Conservation (phyloP, 2,113 vertebrate species). For the Leiothrix lutea region DNA sequence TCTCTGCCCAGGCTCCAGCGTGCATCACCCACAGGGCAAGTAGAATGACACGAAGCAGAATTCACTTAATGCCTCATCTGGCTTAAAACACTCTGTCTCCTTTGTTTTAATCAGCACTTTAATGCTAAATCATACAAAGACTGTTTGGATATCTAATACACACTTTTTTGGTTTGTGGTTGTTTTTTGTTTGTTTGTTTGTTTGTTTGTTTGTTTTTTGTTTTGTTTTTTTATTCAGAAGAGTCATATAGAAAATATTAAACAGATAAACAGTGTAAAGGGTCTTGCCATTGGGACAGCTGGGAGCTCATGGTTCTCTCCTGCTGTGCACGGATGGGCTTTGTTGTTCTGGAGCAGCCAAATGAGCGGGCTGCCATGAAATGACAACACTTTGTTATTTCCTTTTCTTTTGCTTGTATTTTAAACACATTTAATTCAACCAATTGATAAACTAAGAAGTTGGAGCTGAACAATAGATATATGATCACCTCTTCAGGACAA, state of each 20-base stretch:
- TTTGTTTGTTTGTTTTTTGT: not conserved
- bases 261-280: not conserved
- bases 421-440: not conserved
- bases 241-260: not conserved
- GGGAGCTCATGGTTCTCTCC: not conserved
- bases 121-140: not conserved
- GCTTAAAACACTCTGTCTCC: not conserved
- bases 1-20: not conserved
- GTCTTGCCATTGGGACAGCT: not conserved
- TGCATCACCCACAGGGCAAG: not conserved
- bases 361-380: not conserved
- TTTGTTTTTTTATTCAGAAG: not conserved
- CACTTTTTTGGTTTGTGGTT: no score
- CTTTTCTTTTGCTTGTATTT: not conserved
- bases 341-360: not conserved
- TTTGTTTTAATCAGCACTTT: not conserved
- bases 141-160: no score
- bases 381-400: not conserved
- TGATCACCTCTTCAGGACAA: not conserved
- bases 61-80: not conserved
- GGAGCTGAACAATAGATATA: not conserved
- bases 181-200: not conserved
- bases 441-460: not conserved
- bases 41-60: not conserved
- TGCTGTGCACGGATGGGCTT: not conserved